Conservation (phyloP, 2,888 invertebrate genomes). For the Notodonta dromedarius region DNA sequence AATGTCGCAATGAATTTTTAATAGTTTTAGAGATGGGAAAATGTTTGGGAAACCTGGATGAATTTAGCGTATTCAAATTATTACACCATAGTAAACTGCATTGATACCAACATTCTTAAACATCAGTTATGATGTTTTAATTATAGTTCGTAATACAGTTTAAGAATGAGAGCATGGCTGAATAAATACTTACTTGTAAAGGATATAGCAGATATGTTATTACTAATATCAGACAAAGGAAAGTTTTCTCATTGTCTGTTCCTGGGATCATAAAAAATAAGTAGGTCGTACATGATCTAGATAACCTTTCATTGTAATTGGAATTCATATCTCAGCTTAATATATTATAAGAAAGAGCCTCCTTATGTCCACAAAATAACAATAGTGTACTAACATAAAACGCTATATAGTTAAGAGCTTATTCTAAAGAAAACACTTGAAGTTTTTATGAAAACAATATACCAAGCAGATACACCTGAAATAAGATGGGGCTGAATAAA, state of each 20-base stretch:
- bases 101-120: no score
- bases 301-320: no score
- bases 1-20: not conserved
- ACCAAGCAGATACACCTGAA: slow-evolving; percentile 32
- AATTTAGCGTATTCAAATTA: not conserved
- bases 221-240: no score
- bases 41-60: not conserved
- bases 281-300: no score
- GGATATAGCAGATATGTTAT: no score
- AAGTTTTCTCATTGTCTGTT: no score
- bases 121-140: no score
- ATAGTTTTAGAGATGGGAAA: not conserved
- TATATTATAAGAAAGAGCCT: not conserved
- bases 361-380: not conserved
- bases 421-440: slow-evolving; percentile 12
- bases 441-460: slow-evolving; percentile 20
- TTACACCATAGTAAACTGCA: no score
- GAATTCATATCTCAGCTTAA: not conserved
- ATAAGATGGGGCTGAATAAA: slow-evolving; percentile 45
- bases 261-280: no score
- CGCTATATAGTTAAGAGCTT: slow-evolving; percentile 5
- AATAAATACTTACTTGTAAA: no score
- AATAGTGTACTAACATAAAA: not conserved
- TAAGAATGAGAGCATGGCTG: no score
- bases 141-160: no score